Conservation (phyloP, 2,113 vertebrate genomes). For the Hyla sarda region DNA sequence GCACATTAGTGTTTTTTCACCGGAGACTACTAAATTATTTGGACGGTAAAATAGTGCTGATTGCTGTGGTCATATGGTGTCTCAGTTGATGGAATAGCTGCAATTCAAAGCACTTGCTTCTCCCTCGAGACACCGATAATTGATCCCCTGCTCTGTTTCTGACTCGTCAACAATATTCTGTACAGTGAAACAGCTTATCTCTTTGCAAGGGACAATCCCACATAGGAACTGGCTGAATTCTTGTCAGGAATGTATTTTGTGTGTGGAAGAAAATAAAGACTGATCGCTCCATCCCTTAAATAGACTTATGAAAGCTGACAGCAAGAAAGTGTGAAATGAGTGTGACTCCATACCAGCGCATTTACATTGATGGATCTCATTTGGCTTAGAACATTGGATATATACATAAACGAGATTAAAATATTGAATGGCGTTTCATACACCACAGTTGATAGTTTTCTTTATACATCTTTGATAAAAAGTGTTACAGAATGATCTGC, state of each 20-base stretch:
- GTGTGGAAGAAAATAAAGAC: slow-evolving; percentile 1
- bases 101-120: slow-evolving; percentile 48
- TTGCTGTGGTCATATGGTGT: slow-evolving; percentile 50
- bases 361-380: background rate
- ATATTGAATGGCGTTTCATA: background rate
- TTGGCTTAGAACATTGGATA: no score
- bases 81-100: slow-evolving; percentile 43
- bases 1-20: slow-evolving; percentile 34
- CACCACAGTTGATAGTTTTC: no score
- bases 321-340: background rate
- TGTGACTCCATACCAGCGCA: background rate
- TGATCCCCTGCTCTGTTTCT: slow-evolving; percentile 46
- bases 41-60: slow-evolving; percentile 45
- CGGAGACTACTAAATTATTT: slow-evolving; percentile 39
- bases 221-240: slow-evolving; percentile 1
- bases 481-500: no score
- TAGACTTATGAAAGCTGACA: slow-evolving; percentile 20
- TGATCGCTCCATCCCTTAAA: slow-evolving; percentile 1
- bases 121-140: slow-evolving; percentile 45
- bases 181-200: slow-evolving; percentile 46
- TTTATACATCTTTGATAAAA: no score
- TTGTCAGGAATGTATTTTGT: slow-evolving; percentile 31
- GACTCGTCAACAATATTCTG: slow-evolving; percentile 48
- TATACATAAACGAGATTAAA: background rate
- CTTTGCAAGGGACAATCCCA: slow-evolving; percentile 36